Conservation (phyloP, 1,140 invertebrate species). For the Sitophilus oryzae region DNA sequence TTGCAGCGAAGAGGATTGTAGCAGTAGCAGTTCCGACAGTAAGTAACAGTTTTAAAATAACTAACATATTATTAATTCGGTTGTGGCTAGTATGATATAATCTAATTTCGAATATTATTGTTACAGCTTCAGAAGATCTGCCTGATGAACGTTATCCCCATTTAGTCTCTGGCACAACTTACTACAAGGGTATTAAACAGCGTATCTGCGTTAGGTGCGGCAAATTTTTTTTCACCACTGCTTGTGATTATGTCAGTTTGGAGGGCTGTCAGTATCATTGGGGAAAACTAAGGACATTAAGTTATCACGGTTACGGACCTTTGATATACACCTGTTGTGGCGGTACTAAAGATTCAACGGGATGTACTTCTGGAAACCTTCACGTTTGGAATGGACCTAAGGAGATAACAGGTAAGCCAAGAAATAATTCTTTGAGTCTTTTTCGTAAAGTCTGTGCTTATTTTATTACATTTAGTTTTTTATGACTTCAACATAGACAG, state of each 20-base stretch:
- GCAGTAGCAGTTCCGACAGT: conserved; percentile 44
- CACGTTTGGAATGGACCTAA: conserved; percentile 68
- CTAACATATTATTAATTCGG: too few relatives aligned
- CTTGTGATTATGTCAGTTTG: conserved; percentile 59
- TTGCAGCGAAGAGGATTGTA: conserved; percentile 37
- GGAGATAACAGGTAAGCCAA: conserved; percentile 13
- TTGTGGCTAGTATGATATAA: background rate
- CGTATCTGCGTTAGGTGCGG: conserved; percentile 68
- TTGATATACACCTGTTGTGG: conserved; percentile 50
- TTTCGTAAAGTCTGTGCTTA: too few relatives aligned
- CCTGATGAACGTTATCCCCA: background rate
- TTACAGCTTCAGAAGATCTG: conserved; percentile 3
- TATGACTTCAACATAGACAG: too few relatives aligned
- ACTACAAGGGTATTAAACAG: conserved; percentile 21
- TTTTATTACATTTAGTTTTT: too few relatives aligned
- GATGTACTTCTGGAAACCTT: conserved; percentile 57
- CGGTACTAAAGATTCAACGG: conserved; percentile 42
- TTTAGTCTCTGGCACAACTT: conserved; percentile 40
- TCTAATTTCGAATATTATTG: background rate
- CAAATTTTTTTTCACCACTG: conserved; percentile 56
- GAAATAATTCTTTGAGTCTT: background rate
- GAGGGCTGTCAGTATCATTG: conserved; percentile 77
- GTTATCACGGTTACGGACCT: conserved; percentile 17
- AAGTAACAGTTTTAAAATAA: conserved; percentile 25
- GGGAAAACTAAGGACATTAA: conserved; percentile 54